Percentiles rank a stretch among this genome's conserved stretches.
Evolutionary conservation across 2,797 vertebrate genomes (phyloP).

Genomic region (Etheostoma nigrum): DNA sequence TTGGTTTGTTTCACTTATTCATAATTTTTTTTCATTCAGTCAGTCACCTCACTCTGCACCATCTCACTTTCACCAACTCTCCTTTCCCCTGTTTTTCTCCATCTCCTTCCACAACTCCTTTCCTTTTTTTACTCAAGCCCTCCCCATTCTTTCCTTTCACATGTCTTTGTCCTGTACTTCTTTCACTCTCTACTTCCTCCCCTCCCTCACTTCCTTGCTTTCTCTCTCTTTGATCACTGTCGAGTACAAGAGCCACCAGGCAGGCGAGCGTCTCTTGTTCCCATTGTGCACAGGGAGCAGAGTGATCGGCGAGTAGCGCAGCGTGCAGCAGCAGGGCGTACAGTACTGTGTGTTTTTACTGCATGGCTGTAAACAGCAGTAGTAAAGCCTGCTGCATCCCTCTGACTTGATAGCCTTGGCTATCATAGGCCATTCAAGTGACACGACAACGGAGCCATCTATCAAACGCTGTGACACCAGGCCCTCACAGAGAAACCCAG

Average conservation of each 20-base stretch:
- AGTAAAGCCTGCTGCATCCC: conserved; percentile 58
- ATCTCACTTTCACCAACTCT: conserved; percentile 53
- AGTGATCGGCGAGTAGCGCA: conserved; percentile 69
- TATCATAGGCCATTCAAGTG: conserved; percentile 72
- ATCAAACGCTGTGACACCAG: conserved; percentile 61
- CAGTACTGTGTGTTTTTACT: conserved; percentile 65
- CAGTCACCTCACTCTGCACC: conserved; percentile 41
- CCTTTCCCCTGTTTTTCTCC: conserved; percentile 10
- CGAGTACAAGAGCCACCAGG: conserved; percentile 70
- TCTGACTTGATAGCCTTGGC: conserved; percentile 55
- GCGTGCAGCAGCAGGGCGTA: conserved; percentile 64
- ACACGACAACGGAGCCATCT: conserved; percentile 70
- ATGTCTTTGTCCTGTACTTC: conserved; percentile 57
- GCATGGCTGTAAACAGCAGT: conserved; percentile 75
- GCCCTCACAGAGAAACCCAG: conserved; percentile 42
- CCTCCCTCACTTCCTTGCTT: conserved; percentile 58
- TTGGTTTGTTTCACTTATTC: conserved; percentile 40
- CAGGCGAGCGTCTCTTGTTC: conserved; percentile 66
- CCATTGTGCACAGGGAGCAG: conserved; percentile 73
- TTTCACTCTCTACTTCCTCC: conserved; percentile 66
- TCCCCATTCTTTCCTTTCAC: conserved; percentile 38
- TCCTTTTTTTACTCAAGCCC: conserved; percentile 29
- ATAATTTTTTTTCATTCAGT: conserved; percentile 46
- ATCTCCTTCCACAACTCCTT: conserved; percentile 33
- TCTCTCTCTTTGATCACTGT: conserved; percentile 73